Evolutionary conservation across 1,140 invertebrate species (phyloP), one percentile per base, ranked within the genome.

Genomic region (Hyposmocoma kahamanoa): DNA sequence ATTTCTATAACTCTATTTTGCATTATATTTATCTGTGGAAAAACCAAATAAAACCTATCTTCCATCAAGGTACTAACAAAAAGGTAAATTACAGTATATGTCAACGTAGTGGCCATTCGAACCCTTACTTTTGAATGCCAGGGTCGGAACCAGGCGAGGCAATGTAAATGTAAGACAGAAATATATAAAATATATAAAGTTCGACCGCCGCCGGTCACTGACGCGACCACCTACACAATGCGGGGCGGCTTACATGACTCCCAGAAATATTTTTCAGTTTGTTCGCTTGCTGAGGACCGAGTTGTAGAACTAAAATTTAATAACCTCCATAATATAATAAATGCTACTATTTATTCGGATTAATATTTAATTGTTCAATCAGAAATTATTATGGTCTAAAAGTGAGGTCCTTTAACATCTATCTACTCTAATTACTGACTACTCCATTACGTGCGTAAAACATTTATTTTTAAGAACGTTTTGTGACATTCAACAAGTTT

Each of bases 111-210:
- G 32, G 15, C 6, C 6, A 17, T 17, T 17, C 18, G 32, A 17
- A 36, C 45, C 48, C 56, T 53, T 63, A 55, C 59, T 61, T 62
- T 63, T 59, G 50, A 59, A 55, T 44, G 50, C 9, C 32, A 36
- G 32, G 2, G 3, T 17, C 32, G 32, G 32, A 17, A 6, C 18
- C 32, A 17, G 28, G 28, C 10, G 13, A 17, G 15, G 32, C 13
- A 36, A 36, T 36, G 18, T 36, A 36, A 36, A 36, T 36, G 32
- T 17, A n/a, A 36, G 32, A 15, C 32, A 17, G 57, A 47, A 62
- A 56, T 62, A 59, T 53, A 66, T 78, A 76, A 76, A 78, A 74
- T 76, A 76, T 72, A 80, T 78, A 78, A 79, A 74, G 72, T 81
- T 81, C 78, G 77, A 74, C 72, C 72, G 71, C 63, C 53, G 54